phyloP scores from a whole-genome alignment of 2,888 invertebrate genomes.

The Teleiodes luculella region DNA sequence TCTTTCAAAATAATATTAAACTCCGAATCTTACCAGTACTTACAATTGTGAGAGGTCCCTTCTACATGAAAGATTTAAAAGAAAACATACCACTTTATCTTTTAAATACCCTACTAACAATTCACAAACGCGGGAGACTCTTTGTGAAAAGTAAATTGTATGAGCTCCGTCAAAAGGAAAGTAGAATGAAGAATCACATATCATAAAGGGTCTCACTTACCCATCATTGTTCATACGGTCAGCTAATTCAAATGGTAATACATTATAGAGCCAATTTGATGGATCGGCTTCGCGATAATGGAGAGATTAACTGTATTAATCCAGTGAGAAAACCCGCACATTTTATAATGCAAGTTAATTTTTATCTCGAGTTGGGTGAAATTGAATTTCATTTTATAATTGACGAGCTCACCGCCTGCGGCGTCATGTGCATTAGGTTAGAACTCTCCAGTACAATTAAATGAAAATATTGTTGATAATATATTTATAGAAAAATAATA shows the following conservation, averaged over 20 bases:
- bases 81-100: neutral
- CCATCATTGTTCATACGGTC: constrained; percentile 49
- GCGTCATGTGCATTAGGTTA: no score
- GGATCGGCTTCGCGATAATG: constrained; percentile 56
- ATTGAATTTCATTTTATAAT: neutral
- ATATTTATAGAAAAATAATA: no score
- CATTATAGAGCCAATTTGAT: constrained; percentile 50
- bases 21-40: no score
- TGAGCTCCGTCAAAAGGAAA: constrained; percentile 50
- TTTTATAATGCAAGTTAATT: neutral
- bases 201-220: neutral
- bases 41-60: no score
- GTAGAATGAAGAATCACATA: constrained; percentile 54
- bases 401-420: neutral
- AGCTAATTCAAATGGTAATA: constrained; percentile 36
- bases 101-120: constrained; percentile 17
- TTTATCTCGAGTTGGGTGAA: neutral
- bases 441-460: no score
- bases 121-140: constrained; percentile 45
- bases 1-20: no score
- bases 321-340: neutral
- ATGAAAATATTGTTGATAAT: no score
- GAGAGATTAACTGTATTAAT: constrained; percentile 5
- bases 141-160: constrained; percentile 59
- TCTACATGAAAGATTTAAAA: neutral